Conservation (phyloP, 2,888 invertebrate genomes). For the Lomographa bimaculata region DNA sequence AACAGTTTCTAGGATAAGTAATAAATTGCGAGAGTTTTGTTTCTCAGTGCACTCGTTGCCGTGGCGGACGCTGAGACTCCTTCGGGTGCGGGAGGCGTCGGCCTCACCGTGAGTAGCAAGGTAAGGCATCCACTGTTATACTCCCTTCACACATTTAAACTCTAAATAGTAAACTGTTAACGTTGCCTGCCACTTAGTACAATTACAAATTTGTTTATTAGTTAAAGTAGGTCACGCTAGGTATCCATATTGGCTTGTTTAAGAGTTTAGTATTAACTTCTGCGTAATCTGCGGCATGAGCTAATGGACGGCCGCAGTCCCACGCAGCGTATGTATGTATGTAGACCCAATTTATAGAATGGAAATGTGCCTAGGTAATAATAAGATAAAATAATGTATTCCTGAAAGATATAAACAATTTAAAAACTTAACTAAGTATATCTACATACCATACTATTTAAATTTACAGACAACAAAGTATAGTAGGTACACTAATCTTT, state of each 20-base stretch:
- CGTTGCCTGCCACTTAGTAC: constrained; percentile 14
- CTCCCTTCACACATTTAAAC: not conserved
- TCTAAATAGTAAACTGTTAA: constrained; percentile 7
- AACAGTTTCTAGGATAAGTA: constrained; percentile 29
- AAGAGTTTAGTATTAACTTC: constrained; percentile 10
- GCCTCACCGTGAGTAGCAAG: constrained; percentile 82
- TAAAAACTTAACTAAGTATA: too few species aligned
- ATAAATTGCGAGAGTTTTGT: constrained; percentile 32
- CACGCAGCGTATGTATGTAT: constrained; percentile 13
- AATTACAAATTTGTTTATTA: constrained; percentile 16
- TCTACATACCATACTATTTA: too few species aligned
- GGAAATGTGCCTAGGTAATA: too few species aligned
- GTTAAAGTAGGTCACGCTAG: constrained; percentile 17
- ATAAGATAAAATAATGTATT: too few species aligned
- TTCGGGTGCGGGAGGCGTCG: constrained; percentile 72
- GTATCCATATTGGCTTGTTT: constrained; percentile 10
- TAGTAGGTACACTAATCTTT: too few species aligned
- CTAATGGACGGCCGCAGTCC: constrained; percentile 9
- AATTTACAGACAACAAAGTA: too few species aligned
- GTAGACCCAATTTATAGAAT: too few species aligned
- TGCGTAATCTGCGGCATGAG: constrained; percentile 8
- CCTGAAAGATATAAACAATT: too few species aligned
- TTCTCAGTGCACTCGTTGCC: constrained; percentile 59
- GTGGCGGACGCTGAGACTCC: constrained; percentile 74
- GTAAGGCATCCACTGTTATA: constrained; percentile 36